phyloP scores from a whole-genome alignment of 2,888 invertebrate genomes.

The Rhogogaster chlorosoma region DNA sequence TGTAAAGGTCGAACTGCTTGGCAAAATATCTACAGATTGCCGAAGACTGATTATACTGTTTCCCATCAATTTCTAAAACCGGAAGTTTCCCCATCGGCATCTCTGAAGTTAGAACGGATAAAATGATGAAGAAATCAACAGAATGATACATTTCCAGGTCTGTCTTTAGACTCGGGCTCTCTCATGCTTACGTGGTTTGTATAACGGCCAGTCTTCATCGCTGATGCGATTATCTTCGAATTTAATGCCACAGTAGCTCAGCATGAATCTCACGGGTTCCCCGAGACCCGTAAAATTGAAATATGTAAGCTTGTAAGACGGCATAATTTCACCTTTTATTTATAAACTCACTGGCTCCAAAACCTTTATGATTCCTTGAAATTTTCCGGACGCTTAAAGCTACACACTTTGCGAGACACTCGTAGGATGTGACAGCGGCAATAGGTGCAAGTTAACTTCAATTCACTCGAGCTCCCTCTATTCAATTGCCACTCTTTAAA shows the following conservation, averaged over 20 bases:
- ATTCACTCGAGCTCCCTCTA: not conserved
- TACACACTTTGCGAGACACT: not conserved
- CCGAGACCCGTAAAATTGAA: conserved; percentile 76
- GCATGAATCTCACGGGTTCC: conserved; percentile 74
- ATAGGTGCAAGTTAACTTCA: not conserved
- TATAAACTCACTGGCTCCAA: not conserved
- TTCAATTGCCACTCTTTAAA: not conserved
- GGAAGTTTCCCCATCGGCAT: conserved; percentile 78
- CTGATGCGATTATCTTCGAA: conserved; percentile 75
- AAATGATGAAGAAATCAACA: not conserved
- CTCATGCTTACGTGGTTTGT: conserved; percentile 64
- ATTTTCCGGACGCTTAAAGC: not conserved
- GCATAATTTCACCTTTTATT: conserved; percentile 56
- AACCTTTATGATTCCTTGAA: not conserved
- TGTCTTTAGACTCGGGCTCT: not conserved
- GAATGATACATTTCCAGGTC: not conserved
- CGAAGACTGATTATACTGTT: conserved; percentile 76
- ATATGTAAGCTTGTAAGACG: conserved; percentile 75
- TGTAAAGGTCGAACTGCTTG: conserved; percentile 78
- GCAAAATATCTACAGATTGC: conserved; percentile 81
- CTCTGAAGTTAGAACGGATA: conserved; percentile 65
- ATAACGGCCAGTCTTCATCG: conserved; percentile 70
- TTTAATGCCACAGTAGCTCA: conserved; percentile 72
- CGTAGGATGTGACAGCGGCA: not conserved
- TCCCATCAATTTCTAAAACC: conserved; percentile 78